Base-by-base conservation (phyloP, 2,797 vertebrate species). In the Notolepis coatsorum region DNA sequence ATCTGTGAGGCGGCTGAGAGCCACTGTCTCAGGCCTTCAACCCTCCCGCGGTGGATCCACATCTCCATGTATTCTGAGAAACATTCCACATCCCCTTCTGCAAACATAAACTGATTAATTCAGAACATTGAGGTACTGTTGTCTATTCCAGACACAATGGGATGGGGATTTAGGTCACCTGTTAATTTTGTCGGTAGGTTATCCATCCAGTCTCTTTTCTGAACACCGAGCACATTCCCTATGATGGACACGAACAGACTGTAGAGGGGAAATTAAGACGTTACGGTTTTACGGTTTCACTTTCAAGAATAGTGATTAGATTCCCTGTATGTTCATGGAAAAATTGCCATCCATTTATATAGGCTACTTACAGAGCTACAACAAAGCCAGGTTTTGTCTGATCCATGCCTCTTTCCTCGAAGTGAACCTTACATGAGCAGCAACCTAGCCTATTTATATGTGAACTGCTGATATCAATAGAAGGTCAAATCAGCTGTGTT, bases 21-120 rank as follows among this genome's bases (percentile, higher is more conserved):
- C 82, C 74, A 75, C 0, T 70, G 33, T 39, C 56, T 71, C 35
- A 91, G 46, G 0, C 81, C 84, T 30, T 91, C 82, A 0, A 12
- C 7, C 0, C 61, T 81, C 8, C 41, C 79, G 56, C 67, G 65
- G 3, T 86, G 84, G 6, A 92, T 58, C 78, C 71, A 79, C 5
- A 91, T 74, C 38, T 84, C 87, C 86, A 86, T 78, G 54, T 87
- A 89, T 54, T 91, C 84, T 12, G 85, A 84, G 62, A 89, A 92
- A 68, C 90, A 91, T 17, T 88, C 2, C 0, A 90, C 79, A 17
- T 60, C 12, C 6, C 73, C 77, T 38, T 89, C 79, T 59, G 28
- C 51, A 61, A 56, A 57, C 30, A 64, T 46, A 53, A 41, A 2
- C 0, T 27, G 5, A 24, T n/a, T 31, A 25, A 42, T 0, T 65